phyloP scores from a whole-genome alignment of 2,113 vertebrate species.

The Pungitius pungitius region DNA sequence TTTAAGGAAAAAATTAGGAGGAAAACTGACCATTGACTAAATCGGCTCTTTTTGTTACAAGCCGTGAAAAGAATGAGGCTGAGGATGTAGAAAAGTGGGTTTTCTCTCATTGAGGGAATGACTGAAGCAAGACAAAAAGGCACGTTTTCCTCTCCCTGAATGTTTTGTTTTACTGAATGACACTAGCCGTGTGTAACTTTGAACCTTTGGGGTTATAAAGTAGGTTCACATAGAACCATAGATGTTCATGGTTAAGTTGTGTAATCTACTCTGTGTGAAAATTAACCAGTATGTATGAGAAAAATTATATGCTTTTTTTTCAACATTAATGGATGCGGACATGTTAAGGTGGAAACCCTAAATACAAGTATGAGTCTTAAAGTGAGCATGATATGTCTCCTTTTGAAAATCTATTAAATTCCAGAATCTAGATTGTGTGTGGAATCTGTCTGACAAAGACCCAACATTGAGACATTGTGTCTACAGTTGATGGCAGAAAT shows the following conservation, averaged over 20 bases:
- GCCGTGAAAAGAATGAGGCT: slow-evolving; percentile 74
- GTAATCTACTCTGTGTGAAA: neutral
- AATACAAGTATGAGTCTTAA: too few relatives aligned
- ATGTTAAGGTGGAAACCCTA: too few relatives aligned
- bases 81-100: slow-evolving; percentile 48
- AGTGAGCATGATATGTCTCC: too few relatives aligned
- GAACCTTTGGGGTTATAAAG: neutral
- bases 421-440: neutral
- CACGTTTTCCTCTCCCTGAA: neutral
- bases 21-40: slow-evolving; percentile 71
- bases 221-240: neutral
- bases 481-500: neutral
- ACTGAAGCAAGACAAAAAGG: slow-evolving; percentile 1
- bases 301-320: too few relatives aligned
- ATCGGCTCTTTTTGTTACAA: slow-evolving; percentile 61
- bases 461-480: neutral
- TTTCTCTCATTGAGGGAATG: slow-evolving; percentile 11
- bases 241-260: too few relatives aligned
- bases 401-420: too few relatives aligned
- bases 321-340: too few relatives aligned
- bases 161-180: neutral
- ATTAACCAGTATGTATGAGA: neutral
- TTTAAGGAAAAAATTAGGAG: slow-evolving; percentile 23
- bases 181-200: neutral
- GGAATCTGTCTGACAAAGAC: neutral